Evolutionary conservation across 2,113 vertebrate genomes (phyloP), one percentile per base, ranked within the genome.

Genomic region (Poeciliopsis turrubarensis): DNA sequence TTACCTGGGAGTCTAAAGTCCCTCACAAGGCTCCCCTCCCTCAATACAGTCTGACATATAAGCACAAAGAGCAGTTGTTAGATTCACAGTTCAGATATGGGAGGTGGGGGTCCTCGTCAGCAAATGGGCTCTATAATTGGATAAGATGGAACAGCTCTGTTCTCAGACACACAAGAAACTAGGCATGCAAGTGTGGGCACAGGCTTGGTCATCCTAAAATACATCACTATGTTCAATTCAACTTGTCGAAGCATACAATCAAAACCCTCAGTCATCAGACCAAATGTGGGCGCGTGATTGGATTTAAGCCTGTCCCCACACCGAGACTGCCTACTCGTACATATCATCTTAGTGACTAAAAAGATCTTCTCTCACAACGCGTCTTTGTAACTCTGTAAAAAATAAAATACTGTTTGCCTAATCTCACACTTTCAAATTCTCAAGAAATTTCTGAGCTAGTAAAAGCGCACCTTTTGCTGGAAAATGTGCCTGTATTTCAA

Each of bases 1-100:
- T 93, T 94, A 94, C 93, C 94, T 94, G 89, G 80, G 77, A 88
- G 84, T 80, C 88, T 94, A 94, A 88, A 90, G 92, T 88, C 92
- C 88, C 87, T 90, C 92, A 92, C 91, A 89, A 80, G 91, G 86
- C 69, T 93, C 90, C 85, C 91, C 86, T 85, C 87, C 89, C 90
- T 93, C 94, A 83, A 92, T 81, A 92, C 79, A 92, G 87, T 92
- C 93, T 94, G 90, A 90, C 82, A 88, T 83, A 89, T 83, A 91
- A 87, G 92, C 89, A 93, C 88, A 93, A 88, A 92, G 81, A 93
- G 88, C 79, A 89, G 30, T 87, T 62, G 88, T 94, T 91, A 94
- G 91, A 91, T 71, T 76, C 70, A 83, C 78, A 87, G 78, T 85
- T 89, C 73, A 87, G 74, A 84, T 64, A 44, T 73, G 37, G 51